Conservation (phyloP, 2,888 invertebrate species). For the Leucozona laternaria region DNA sequence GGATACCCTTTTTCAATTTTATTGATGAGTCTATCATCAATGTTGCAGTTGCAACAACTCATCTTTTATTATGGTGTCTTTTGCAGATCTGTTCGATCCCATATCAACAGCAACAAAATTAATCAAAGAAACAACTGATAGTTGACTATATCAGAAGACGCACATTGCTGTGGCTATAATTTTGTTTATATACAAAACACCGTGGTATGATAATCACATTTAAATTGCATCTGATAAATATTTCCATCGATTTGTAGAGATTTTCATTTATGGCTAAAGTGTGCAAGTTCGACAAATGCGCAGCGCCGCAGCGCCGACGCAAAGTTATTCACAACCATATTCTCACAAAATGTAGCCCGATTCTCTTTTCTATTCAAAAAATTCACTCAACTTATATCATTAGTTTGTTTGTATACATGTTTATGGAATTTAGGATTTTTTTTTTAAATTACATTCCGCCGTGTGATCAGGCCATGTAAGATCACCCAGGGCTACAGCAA, state of each 20-base stretch:
- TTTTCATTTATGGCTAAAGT: slow-evolving; percentile 48
- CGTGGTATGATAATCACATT: slow-evolving; percentile 79
- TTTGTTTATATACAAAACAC: slow-evolving; percentile 55
- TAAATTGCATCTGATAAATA: slow-evolving; percentile 77
- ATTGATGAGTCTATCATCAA: no score
- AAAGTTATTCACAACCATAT: slow-evolving; percentile 2
- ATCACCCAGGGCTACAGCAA: slow-evolving; percentile 39
- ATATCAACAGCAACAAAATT: no score
- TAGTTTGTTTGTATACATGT: slow-evolving; percentile 22
- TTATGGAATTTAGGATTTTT: slow-evolving; percentile 43
- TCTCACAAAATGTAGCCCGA: slow-evolving; percentile 29
- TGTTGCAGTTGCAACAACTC: no score
- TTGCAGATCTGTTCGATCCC: no score
- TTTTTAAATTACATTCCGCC: slow-evolving; percentile 46
- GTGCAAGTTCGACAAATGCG: not conserved
- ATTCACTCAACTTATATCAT: slow-evolving; percentile 31
- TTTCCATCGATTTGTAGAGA: slow-evolving; percentile 51
- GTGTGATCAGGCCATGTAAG: slow-evolving; percentile 46
- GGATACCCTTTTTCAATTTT: no score
- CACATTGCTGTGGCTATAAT: not conserved
- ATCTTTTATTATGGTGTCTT: no score
- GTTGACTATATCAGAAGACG: not conserved
- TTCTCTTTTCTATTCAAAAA: not conserved
- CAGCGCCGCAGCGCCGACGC: not conserved
- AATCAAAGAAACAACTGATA: not conserved